Evolutionary conservation across 2,113 vertebrate species (phyloP).

Genomic region (Seriola quinqueradiata): DNA sequence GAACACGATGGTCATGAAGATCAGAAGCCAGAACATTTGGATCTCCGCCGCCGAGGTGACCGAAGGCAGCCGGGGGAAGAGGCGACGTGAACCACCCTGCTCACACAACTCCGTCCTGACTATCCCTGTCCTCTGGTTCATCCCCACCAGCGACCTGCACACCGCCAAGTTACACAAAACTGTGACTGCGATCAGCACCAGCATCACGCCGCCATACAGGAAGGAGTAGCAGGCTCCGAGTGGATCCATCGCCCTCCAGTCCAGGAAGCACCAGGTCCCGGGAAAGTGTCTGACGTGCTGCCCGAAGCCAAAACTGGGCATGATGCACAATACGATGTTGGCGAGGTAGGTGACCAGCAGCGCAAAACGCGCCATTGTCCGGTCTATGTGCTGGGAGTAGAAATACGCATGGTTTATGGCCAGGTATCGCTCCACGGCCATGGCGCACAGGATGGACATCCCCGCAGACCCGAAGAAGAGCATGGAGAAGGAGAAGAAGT

Average conservation of each 20-base stretch:
- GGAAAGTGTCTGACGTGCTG: slow-evolving; percentile 82
- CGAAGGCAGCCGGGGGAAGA: slow-evolving; percentile 79
- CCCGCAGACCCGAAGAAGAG: slow-evolving; percentile 87
- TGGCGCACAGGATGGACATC: slow-evolving; percentile 87
- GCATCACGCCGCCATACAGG: slow-evolving; percentile 85
- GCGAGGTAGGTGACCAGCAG: slow-evolving; percentile 80
- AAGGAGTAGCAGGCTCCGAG: slow-evolving; percentile 83
- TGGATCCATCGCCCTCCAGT: slow-evolving; percentile 83
- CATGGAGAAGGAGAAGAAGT: slow-evolving; percentile 89
- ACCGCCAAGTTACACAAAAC: slow-evolving; percentile 85
- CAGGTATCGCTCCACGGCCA: slow-evolving; percentile 87
- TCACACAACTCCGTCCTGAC: slow-evolving; percentile 76
- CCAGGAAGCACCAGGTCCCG: slow-evolving; percentile 87
- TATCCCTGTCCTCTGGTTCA: slow-evolving; percentile 83
- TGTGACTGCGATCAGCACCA: slow-evolving; percentile 82
- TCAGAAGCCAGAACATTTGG: slow-evolving; percentile 87
- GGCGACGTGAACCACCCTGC: slow-evolving; percentile 73
- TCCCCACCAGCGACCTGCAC: slow-evolving; percentile 84
- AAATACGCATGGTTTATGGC: slow-evolving; percentile 88
- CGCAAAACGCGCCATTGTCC: slow-evolving; percentile 80
- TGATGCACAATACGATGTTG: slow-evolving; percentile 81
- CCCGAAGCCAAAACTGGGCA: slow-evolving; percentile 87
- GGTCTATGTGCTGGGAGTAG: slow-evolving; percentile 85
- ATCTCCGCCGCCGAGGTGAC: slow-evolving; percentile 85
- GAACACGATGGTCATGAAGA: slow-evolving; percentile 88